phyloP scores from a whole-genome alignment of 2,888 invertebrate genomes.

The Villa cingulata region DNA sequence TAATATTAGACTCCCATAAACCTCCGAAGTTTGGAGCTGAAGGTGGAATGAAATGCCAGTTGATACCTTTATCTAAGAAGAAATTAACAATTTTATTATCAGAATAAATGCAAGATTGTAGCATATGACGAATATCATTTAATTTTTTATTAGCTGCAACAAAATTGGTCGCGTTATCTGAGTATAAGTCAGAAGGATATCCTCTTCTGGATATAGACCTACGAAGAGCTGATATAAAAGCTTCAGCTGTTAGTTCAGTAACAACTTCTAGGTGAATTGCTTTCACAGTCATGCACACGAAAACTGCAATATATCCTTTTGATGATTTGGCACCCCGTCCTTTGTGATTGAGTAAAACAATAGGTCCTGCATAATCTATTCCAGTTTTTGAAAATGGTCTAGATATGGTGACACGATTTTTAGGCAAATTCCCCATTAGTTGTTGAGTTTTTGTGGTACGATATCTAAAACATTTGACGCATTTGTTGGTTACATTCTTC shows the following conservation, averaged over 20 bases:
- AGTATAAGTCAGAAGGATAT: background rate
- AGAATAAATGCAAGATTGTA: no score
- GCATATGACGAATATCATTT: conserved; percentile 7
- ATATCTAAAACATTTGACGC: no score
- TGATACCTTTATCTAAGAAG: no score
- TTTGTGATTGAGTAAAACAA: conserved; percentile 9
- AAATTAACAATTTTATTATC: no score
- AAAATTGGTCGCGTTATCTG: conserved; percentile 2
- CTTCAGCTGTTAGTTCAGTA: conserved; percentile 13
- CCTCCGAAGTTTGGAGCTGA: no score
- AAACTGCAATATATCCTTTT: conserved; percentile 20
- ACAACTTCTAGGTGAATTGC: conserved; percentile 13
- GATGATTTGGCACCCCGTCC: conserved; percentile 12
- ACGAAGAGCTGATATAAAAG: conserved; percentile 12
- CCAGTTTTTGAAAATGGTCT: conserved; percentile 14
- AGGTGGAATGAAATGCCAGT: no score
- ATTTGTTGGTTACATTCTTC: no score
- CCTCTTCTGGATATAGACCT: no score
- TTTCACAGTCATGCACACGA: conserved; percentile 18
- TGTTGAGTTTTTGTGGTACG: no score
- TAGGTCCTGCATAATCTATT: conserved; percentile 16
- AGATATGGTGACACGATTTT: background rate
- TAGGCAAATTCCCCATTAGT: conserved; percentile 4
- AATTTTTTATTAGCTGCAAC: conserved; percentile 8
- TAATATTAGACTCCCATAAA: no score